Conservation (phyloP, 2,113 vertebrate genomes). For the Ariopsis seemanni region DNA sequence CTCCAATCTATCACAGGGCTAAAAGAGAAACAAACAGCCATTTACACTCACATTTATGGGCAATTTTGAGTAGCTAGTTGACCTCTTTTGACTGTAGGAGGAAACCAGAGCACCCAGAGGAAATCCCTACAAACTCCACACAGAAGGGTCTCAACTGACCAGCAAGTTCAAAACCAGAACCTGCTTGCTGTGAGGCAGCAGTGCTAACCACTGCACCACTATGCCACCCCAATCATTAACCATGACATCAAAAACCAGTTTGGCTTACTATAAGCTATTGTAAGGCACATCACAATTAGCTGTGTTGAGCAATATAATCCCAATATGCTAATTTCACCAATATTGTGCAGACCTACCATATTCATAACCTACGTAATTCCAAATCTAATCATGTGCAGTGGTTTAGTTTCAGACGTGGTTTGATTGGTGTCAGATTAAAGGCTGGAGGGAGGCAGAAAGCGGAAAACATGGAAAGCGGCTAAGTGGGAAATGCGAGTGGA, state of each 20-base stretch:
- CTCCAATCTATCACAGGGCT: too few species aligned
- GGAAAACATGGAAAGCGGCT: slow-evolving; percentile 14
- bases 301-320: background rate
- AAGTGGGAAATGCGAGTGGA: slow-evolving; percentile 9
- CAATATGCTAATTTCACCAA: background rate
- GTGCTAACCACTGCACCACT: too few species aligned
- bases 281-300: background rate
- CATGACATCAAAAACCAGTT: background rate
- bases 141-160: too few species aligned
- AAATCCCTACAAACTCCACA: too few species aligned
- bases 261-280: background rate
- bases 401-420: slow-evolving; percentile 7
- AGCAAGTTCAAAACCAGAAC: too few species aligned
- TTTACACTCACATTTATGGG: too few species aligned
- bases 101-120: too few species aligned
- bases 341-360: background rate
- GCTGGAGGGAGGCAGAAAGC: background rate
- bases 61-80: too few species aligned
- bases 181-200: too few species aligned
- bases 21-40: too few species aligned
- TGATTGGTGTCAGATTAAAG: slow-evolving; percentile 17
- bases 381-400: slow-evolving; percentile 19
- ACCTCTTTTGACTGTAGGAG: too few species aligned
- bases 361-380: slow-evolving; percentile 1
- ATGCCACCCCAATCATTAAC: too few species aligned